Conservation (phyloP, 2,888 invertebrate species). For the Carpatolechia fugitivella region DNA sequence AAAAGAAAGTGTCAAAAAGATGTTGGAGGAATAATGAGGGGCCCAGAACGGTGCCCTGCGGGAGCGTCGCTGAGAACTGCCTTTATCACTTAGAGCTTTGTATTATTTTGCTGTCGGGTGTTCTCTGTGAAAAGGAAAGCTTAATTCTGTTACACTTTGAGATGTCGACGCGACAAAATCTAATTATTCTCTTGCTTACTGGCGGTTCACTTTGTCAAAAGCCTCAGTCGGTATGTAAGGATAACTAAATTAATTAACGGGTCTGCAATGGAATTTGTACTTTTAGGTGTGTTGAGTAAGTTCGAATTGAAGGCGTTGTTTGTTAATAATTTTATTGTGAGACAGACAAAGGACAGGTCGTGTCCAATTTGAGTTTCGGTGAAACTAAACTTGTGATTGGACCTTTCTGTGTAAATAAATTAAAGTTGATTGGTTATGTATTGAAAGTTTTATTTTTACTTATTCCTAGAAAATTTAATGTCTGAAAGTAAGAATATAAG, state of each 20-base stretch:
- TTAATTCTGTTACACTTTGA: constrained; percentile 78
- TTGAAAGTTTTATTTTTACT: background rate
- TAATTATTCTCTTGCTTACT: constrained; percentile 65
- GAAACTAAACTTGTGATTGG: constrained; percentile 6
- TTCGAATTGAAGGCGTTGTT: constrained; percentile 2
- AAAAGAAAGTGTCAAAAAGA: constrained; percentile 58
- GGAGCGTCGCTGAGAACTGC: constrained; percentile 54
- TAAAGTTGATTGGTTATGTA: background rate
- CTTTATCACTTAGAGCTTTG: constrained; percentile 74
- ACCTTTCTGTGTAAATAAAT: constrained; percentile 7
- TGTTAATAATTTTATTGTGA: constrained; percentile 5
- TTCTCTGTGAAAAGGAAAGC: constrained; percentile 70
- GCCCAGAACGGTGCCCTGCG: constrained; percentile 57
- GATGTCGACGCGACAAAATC: constrained; percentile 75
- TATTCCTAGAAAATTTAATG: background rate
- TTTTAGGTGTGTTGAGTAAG: constrained; percentile 10
- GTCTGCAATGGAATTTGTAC: constrained; percentile 25
- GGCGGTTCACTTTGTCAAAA: constrained; percentile 70
- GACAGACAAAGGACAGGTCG: constrained; percentile 6
- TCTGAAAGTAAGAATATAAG: too few species aligned
- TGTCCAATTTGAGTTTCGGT: constrained; percentile 6
- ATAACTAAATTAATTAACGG: constrained; percentile 48
- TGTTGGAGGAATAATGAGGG: constrained; percentile 56
- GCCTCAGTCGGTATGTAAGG: constrained; percentile 51
- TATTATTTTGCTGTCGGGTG: constrained; percentile 72